Percentiles rank a stretch among this genome's conserved stretches.
Evolutionary conservation across 2,888 invertebrate genomes (phyloP).

Genomic region (Ischnus inquisitorius): DNA sequence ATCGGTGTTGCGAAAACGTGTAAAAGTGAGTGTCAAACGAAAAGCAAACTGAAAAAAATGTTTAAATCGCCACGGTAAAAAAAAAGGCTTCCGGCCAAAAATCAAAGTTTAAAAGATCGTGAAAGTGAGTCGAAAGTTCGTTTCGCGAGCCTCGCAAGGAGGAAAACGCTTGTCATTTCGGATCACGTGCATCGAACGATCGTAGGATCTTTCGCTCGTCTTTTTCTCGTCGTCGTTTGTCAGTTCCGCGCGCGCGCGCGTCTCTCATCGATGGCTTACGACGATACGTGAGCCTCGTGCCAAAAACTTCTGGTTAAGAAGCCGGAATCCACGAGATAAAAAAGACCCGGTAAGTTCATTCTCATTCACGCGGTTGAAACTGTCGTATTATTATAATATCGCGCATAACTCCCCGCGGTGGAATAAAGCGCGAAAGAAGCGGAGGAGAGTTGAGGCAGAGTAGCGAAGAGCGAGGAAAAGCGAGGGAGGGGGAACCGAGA

Average conservation of each 20-base stretch:
- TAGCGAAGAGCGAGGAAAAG: not conserved
- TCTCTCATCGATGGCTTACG: constrained; percentile 68
- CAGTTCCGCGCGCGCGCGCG: constrained; percentile 1
- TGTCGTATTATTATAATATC: constrained; percentile 6
- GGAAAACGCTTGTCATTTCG: constrained; percentile 56
- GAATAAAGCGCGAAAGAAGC: not conserved
- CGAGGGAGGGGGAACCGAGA: not conserved
- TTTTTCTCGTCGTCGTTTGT: constrained; percentile 40
- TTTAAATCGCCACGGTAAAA: not conserved
- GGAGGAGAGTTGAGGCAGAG: not conserved
- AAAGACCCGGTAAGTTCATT: constrained; percentile 61
- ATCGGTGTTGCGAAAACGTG: not conserved
- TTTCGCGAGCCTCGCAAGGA: not conserved
- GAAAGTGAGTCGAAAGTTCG: constrained; percentile 8
- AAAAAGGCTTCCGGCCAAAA: not conserved
- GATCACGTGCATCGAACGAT: constrained; percentile 60
- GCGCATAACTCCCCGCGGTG: not conserved
- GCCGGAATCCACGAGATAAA: constrained; percentile 49
- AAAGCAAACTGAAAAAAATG: not conserved
- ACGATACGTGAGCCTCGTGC: constrained; percentile 69
- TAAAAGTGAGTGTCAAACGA: not conserved
- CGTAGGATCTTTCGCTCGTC: constrained; percentile 50
- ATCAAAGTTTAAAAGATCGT: not conserved
- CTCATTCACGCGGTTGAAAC: not conserved
- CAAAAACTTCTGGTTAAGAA: constrained; percentile 59